Percentiles rank a stretch among this genome's conserved stretches.
These are phyloP conservation scores for Deroplatys truncata DNA, from an alignment of 2,888 invertebrate species.

Conservation along the genomic window DNA sequence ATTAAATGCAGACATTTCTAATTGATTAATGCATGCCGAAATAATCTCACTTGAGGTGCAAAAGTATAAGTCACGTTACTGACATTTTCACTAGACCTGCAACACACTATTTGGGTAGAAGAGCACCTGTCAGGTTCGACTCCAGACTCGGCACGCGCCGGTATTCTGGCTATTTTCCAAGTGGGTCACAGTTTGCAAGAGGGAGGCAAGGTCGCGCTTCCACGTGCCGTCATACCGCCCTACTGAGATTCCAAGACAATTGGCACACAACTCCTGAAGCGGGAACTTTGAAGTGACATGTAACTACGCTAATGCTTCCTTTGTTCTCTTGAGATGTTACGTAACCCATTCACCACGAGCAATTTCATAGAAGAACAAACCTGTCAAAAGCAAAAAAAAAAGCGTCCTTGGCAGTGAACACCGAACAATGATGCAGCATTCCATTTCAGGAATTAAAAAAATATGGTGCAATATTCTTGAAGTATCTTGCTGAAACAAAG, in stretches of 20 bases:
- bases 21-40: too few species aligned
- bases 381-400: not conserved
- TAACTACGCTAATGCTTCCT: not conserved
- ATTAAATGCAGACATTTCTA: too few species aligned
- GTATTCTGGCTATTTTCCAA: constrained; percentile 4
- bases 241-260: not conserved
- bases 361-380: not conserved
- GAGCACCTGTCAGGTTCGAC: not conserved
- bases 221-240: constrained; percentile 1
- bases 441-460: not conserved
- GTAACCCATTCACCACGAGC: not conserved
- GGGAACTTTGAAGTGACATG: not conserved
- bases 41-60: too few species aligned
- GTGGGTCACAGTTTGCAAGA: constrained; percentile 2
- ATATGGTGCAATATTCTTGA: not conserved
- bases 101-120: not conserved
- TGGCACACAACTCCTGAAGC: not conserved
- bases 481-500: not conserved
- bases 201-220: not conserved
- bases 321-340: not conserved
- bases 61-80: too few species aligned
- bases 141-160: not conserved
- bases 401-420: not conserved
- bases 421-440: not conserved
- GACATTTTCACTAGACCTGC: too few species aligned